Base-by-base conservation (phyloP, 2,888 invertebrate genomes). In the Ectemnius continuus region DNA sequence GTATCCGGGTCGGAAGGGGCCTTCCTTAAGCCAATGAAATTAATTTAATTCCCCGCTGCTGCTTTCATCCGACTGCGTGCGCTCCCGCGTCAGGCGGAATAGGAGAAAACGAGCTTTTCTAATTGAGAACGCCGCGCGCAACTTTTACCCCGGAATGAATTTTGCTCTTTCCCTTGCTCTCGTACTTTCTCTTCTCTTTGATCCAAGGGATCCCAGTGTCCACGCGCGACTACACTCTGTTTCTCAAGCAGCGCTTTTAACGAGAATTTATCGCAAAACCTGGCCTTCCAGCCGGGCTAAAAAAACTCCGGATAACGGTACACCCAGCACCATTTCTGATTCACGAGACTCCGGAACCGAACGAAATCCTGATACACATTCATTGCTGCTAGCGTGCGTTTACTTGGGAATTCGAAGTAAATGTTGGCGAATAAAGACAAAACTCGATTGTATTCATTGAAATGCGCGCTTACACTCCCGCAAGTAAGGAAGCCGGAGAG, bases 1-100 rank as follows among this genome's bases (percentile, higher is more conserved):
- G 66, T 70, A 73, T 74, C 62, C 62, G 66, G 64, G 11, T 72
- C 71, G 73, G 75, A 69, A 80, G 65, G 73, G 61, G 62, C 62
- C 73, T 63, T 67, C 62, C 70, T 82, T 82, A 80, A 84, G 82
- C 80, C 78, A 77, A 84, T 82, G 83, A 85, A 85, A 86, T 87
- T 87, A 85, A 86, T 86, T 83, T 81, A 84, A 87, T 85, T 84
- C 77, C 69, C 72, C 75, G 61, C 61, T 66, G 75, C 81, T 82
- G 76, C 81, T 82, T 80, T 83, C 78, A 60, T 67, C 63, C 70
- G 58, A 61, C 62, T 56, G 28, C 46, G n/a, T 62, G 67, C 60
- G 48, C 52, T 56, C 56, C 68, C 63, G 56, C 58, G 45, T n/a
- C 45, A 14, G 45, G 57, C 64, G 36, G 70, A 60, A 65, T 56